Conservation (phyloP, 2,888 invertebrate species). For the Oscheius myriophilus region DNA sequence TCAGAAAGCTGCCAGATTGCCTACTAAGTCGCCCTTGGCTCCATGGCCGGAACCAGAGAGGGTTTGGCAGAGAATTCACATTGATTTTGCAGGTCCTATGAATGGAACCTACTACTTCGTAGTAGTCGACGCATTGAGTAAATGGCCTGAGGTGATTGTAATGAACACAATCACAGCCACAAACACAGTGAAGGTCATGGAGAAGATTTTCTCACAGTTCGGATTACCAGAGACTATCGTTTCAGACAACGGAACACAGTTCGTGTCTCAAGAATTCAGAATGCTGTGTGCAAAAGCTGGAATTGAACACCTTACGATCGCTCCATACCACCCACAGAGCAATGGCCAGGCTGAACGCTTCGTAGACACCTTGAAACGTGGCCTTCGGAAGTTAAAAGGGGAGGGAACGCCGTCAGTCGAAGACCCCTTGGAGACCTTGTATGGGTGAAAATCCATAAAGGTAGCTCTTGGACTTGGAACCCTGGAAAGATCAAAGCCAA, state of each 20-base stretch:
- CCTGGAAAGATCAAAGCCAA: too few species aligned
- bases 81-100: constrained; percentile 72
- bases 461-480: not conserved
- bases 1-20: constrained; percentile 36
- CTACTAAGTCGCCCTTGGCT: constrained; percentile 48
- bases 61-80: constrained; percentile 71
- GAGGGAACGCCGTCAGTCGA: too few species aligned
- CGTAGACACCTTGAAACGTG: constrained; percentile 36
- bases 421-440: not conserved
- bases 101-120: constrained; percentile 67
- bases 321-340: constrained; percentile 47
- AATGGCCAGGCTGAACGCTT: constrained; percentile 56
- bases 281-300: not conserved
- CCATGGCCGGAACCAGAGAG: constrained; percentile 63
- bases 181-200: not conserved
- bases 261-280: constrained; percentile 23
- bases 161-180: not conserved
- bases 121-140: constrained; percentile 66
- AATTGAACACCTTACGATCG: constrained; percentile 14
- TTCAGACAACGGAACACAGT: constrained; percentile 50
- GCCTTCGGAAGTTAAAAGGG: not conserved
- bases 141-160: constrained; percentile 7
- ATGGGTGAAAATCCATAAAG: not conserved
- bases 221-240: constrained; percentile 37
- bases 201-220: not conserved